Evolutionary conservation across 1,140 invertebrate genomes (phyloP), one percentile per base, ranked within the genome.

Genomic region (Tetramorium simillimum): DNA sequence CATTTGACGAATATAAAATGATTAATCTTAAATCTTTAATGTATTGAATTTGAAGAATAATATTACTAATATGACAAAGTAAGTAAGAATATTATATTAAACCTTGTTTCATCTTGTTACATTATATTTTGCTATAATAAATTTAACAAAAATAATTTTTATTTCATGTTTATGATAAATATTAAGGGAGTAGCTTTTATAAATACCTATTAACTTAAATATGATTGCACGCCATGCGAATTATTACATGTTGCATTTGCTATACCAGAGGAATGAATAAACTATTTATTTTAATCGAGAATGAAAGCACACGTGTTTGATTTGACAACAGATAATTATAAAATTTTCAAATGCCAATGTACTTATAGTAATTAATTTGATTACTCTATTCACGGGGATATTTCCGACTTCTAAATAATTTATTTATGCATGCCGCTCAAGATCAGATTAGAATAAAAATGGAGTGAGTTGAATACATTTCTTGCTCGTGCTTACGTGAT

Each of bases 341-440:
- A 28, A 46, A 77, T n/a, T 37, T 53, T 69, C 12, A 69, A 24
- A 3, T 49, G 16, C 7, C 40, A 49, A 16, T 51, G 14, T 80
- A 67, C 14, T 58, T 65, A 16, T 67, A 10, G 18, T 46, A 24
- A 76, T 76, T 60, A 76, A 46, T 80, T 80, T 10, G 14, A 80
- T 53, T 14, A 24, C 2, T 80, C 21, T 43, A 65, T 67, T 51
- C 28, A 62, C 6, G n/a, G 0, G 62, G 88, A 90, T 87, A 86
- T 92, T 92, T 92, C 91, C 89, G 89, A 88, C 93, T 93, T 93
- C 70, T 76, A 86, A 69, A 73, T 77, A 90, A 73, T 92, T 93
- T 94, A 94, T 94, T 93, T 93, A 93, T 92, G 89, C 62, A 87
- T 92, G 91, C 93, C 92, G 93, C 94, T 92, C 92, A 58, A 67